These are phyloP conservation scores for Eueremaeus valkanovi DNA, from an alignment of 2,888 invertebrate genomes.

Conservation along the genomic window DNA sequence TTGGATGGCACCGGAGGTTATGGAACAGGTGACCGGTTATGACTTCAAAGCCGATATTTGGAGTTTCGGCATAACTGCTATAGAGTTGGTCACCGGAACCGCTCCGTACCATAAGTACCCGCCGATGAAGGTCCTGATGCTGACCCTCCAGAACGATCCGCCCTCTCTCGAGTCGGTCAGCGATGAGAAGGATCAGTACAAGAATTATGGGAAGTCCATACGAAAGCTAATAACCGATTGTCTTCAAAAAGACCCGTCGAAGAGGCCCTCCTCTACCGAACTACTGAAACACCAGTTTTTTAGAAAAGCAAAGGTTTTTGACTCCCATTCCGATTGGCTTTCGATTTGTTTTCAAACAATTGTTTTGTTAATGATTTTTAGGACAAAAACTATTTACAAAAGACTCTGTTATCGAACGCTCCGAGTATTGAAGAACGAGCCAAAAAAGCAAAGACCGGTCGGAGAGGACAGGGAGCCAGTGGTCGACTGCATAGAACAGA, in stretches of 20 bases:
- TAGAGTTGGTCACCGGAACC: slow-evolving; percentile 96
- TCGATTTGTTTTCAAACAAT: background rate
- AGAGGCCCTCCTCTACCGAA: slow-evolving; percentile 89
- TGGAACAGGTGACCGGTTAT: slow-evolving; percentile 97
- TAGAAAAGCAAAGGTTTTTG: slow-evolving; percentile 75
- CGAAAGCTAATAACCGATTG: slow-evolving; percentile 95
- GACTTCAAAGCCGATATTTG: slow-evolving; percentile 96
- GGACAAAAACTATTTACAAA: slow-evolving; percentile 79
- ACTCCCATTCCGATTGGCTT: background rate
- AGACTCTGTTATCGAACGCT: slow-evolving; percentile 76
- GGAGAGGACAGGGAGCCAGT: slow-evolving; percentile 78
- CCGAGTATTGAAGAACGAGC: slow-evolving; percentile 85
- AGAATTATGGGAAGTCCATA: slow-evolving; percentile 94
- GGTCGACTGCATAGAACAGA: slow-evolving; percentile 84
- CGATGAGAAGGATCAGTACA: slow-evolving; percentile 96
- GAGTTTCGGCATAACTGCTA: slow-evolving; percentile 94
- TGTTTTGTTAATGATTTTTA: no score
- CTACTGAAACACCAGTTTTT: slow-evolving; percentile 95
- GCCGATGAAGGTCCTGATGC: slow-evolving; percentile 97
- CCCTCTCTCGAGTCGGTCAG: slow-evolving; percentile 91
- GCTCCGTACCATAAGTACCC: slow-evolving; percentile 99
- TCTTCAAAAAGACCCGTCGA: slow-evolving; percentile 89
- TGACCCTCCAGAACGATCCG: slow-evolving; percentile 96
- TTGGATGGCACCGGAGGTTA: slow-evolving; percentile 99
- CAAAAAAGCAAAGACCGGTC: slow-evolving; percentile 73